phyloP scores from a whole-genome alignment of 2,797 vertebrate genomes.

The Sebastiscus tertius region DNA sequence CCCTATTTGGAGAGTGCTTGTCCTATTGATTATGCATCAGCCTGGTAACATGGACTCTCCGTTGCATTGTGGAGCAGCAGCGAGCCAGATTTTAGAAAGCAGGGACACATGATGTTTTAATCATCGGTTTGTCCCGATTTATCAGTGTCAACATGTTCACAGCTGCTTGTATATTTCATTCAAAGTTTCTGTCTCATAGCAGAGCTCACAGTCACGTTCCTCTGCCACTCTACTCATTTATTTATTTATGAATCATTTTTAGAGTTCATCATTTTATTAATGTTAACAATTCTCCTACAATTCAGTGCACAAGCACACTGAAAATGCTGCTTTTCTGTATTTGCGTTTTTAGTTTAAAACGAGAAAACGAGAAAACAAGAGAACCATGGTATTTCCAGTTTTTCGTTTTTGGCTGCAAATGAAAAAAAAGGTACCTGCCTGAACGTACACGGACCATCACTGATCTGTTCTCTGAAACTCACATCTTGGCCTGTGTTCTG shows the following conservation, averaged over 20 bases:
- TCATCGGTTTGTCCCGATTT: conserved; percentile 51
- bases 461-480: too few relatives aligned
- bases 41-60: conserved; percentile 59
- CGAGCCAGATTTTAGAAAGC: conserved; percentile 25
- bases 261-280: not conserved
- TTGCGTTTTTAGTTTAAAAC: too few relatives aligned
- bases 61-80: conserved; percentile 41
- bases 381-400: too few relatives aligned
- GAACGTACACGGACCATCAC: too few relatives aligned
- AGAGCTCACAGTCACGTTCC: not conserved
- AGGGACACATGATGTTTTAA: conserved; percentile 48
- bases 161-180: conserved; percentile 14
- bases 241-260: not conserved
- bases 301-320: not conserved
- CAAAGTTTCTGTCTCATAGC: not conserved
- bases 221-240: not conserved
- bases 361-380: too few relatives aligned
- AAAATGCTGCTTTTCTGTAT: too few relatives aligned
- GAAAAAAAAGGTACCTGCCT: too few relatives aligned
- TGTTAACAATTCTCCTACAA: not conserved
- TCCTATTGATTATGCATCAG: conserved; percentile 78
- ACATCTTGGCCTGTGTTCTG: too few relatives aligned
- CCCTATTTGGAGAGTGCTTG: conserved; percentile 70
- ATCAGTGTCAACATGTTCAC: conserved; percentile 29
- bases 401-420: too few relatives aligned